A percentile compares a stretch with the other conserved stretches of the same genome.
Evolutionary conservation across 2,113 vertebrate species (phyloP).

Genomic region (Hippocampus barbouri): DNA sequence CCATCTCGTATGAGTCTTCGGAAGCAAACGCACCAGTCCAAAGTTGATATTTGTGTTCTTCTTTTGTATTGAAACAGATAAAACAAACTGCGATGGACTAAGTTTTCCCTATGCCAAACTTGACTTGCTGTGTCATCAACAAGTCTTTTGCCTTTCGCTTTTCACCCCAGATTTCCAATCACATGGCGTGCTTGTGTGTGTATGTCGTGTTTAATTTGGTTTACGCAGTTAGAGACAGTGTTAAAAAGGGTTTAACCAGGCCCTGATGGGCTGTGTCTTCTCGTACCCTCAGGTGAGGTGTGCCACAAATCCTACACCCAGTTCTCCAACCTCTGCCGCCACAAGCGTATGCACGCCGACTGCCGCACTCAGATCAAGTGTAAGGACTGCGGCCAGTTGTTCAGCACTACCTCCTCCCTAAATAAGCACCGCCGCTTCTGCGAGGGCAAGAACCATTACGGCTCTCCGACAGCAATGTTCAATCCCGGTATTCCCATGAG

Average conservation of each 20-base stretch:
- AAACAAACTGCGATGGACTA: not conserved
- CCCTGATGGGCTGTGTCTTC: conserved; percentile 70
- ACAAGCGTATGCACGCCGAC: conserved; percentile 99
- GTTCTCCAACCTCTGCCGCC: conserved; percentile 99
- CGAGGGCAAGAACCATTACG: conserved; percentile 98
- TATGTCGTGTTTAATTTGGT: conserved; percentile 56
- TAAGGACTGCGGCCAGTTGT: conserved; percentile 99
- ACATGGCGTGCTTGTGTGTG: conserved; percentile 21
- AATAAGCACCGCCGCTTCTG: conserved; percentile 99
- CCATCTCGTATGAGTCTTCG: not conserved
- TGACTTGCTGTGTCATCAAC: too few relatives aligned
- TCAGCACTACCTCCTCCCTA: conserved; percentile 99
- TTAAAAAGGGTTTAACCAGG: conserved; percentile 80
- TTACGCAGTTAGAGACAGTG: conserved; percentile 71
- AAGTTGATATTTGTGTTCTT: not conserved
- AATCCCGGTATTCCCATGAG: conserved; percentile 87
- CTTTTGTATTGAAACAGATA: not conserved
- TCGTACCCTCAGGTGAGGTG: conserved; percentile 90
- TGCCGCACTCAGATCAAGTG: conserved; percentile 99
- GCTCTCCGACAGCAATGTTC: conserved; percentile 81
- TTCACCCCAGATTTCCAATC: conserved; percentile 16
- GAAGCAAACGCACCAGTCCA: not conserved
- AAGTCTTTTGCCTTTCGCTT: not conserved
- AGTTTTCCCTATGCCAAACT: not conserved
- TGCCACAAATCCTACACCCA: conserved; percentile 99